Evolutionary conservation across 2,797 vertebrate species (phyloP).

Genomic region (Anabacerthia variegaticeps): DNA sequence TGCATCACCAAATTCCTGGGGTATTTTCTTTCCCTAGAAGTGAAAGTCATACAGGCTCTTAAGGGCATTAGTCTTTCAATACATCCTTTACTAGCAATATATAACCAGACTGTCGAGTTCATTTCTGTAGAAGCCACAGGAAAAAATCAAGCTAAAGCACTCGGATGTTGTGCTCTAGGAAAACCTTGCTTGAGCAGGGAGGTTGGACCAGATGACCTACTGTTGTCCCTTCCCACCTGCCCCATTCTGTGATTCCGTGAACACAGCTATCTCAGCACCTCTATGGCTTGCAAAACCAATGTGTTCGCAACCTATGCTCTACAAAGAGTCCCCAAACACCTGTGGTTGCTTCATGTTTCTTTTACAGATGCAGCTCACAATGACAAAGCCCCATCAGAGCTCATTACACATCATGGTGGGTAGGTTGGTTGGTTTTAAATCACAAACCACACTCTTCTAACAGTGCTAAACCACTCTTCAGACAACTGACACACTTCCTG

Average conservation of each 20-base stretch:
- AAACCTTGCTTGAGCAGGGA: background rate
- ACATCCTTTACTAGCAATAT: background rate
- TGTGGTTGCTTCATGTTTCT: background rate
- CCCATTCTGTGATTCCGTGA: background rate
- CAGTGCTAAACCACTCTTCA: background rate
- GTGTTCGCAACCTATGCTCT: background rate
- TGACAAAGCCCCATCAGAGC: background rate
- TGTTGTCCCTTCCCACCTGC: background rate
- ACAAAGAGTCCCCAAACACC: background rate
- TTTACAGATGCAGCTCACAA: background rate
- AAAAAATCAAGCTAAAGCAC: background rate
- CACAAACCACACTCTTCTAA: background rate
- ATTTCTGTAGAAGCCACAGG: background rate
- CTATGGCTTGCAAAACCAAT: background rate
- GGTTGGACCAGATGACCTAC: background rate
- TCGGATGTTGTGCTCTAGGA: background rate
- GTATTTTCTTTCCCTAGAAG: conserved; percentile 86
- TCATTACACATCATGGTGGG: background rate
- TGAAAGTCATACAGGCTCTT: conserved; percentile 19
- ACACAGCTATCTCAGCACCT: background rate
- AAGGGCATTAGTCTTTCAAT: background rate
- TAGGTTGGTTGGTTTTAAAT: background rate
- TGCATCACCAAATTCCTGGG: conserved; percentile 81
- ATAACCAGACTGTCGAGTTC: background rate
- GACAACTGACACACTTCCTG: background rate